Base-by-base conservation (phyloP, 2,888 invertebrate genomes). In the Podabrus alpinus region DNA sequence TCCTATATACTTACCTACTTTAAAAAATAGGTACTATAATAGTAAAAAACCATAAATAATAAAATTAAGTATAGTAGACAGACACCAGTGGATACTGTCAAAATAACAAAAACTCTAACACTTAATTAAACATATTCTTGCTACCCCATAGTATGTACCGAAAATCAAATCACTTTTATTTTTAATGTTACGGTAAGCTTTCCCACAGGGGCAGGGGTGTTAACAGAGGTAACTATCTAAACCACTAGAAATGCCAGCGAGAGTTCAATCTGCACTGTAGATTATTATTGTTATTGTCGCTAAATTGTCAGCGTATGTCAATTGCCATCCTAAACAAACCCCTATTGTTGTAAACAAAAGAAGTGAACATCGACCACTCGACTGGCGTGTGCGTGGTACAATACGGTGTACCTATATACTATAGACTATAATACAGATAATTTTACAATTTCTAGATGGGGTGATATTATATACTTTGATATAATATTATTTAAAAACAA, bases 311-410 rank as follows among this genome's bases (percentile, higher is more conserved):
- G 82, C 86, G 86, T 86, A 86, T 86, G 86, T 85, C 86, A 85
- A 86, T 86, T 86, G 86, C 86, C 86, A 86, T 85, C 83, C 85
- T 83, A 85, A 86, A 86, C 85, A 85, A 86, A 84, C 83, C 84
- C 45, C 84, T 71, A 85, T 87, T 86, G 86, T 86, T 76, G 76
- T 74, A 77, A 78, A 86, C 83, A 86, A 86, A 85, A 85, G 86
- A 87, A 86, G 84, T 86, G 87, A 85, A 82, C 87, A 86, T 85
- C 86, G 84, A 79, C 82, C 85, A 82, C 82, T 82, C 80, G 83
- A 80, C 81, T 67, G 72, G 45, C 74, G 75, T 73, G 75, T 77
- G 77, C 68, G 45, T 25, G 17, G 21, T 5, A 17, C 64, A 66
- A 73, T 17, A 70, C 29, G 17, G 15, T 62, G 67, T 69, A 66